These are phyloP conservation scores for Carapus acus DNA, from an alignment of 2,797 vertebrate species.

Conservation along the genomic window DNA sequence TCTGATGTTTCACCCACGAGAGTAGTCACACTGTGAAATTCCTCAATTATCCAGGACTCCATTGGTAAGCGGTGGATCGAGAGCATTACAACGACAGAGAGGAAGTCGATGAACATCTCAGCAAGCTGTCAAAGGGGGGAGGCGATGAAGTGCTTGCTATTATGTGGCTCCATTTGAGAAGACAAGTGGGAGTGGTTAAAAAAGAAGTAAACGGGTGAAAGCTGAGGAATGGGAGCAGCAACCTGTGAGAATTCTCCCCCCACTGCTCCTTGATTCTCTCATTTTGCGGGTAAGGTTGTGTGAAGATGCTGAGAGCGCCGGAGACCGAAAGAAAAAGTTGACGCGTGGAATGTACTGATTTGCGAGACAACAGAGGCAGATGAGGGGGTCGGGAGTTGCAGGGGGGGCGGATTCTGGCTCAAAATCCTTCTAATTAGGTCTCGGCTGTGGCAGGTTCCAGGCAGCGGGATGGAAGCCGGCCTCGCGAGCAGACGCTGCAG, in stretches of 20 bases:
- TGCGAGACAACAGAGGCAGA: slow-evolving; percentile 29
- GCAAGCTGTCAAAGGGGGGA: slow-evolving; percentile 24
- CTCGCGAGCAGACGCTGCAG: slow-evolving; percentile 20
- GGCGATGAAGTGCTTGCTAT: slow-evolving; percentile 19
- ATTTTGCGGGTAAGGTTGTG: slow-evolving; percentile 9
- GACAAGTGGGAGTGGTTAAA: slow-evolving; percentile 35
- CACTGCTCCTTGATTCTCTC: slow-evolving; percentile 25
- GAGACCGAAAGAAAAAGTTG: slow-evolving; percentile 29
- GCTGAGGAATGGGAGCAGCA: slow-evolving; percentile 9
- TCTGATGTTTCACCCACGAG: slow-evolving; percentile 45
- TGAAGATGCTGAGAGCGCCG: slow-evolving; percentile 27
- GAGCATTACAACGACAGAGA: slow-evolving; percentile 24
- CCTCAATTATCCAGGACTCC: slow-evolving; percentile 52
- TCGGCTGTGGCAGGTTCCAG: slow-evolving; percentile 17
- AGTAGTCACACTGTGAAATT: slow-evolving; percentile 51
- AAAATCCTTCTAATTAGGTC: slow-evolving; percentile 39
- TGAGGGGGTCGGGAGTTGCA: too few species aligned
- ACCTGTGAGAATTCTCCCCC: slow-evolving; percentile 31
- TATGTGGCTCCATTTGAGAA: slow-evolving; percentile 43
- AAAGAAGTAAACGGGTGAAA: slow-evolving; percentile 6
- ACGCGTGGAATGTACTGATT: slow-evolving; percentile 34
- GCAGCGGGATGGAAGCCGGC: slow-evolving; percentile 12
- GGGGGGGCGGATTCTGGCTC: slow-evolving; percentile 5
- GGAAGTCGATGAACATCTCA: slow-evolving; percentile 31
- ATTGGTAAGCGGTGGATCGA: slow-evolving; percentile 35